Base-by-base conservation (phyloP, 2,797 vertebrate genomes). In the Enteromius trimaculatus region DNA sequence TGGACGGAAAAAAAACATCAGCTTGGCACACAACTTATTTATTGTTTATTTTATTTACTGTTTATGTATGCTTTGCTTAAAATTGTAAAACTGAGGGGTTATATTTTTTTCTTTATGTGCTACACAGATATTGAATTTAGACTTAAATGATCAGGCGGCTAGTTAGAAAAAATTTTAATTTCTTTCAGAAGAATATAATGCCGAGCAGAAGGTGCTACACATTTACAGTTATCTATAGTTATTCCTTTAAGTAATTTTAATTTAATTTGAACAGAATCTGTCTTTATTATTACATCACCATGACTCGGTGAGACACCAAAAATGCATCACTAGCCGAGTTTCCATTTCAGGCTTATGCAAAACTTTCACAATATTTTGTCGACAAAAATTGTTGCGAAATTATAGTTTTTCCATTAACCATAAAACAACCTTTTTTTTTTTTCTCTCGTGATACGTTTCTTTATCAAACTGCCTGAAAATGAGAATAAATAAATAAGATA, bases 1-100 rank as follows among this genome's bases (percentile, higher is more conserved):
- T 29, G 65, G 6, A 75, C 16, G 39, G 62, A 62, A 65, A 47
- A 68, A 83, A 55, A 78, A 29, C 55, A 71, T 71, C 62, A 78
- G 65, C 21, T 51, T 62, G 81, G 64, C 49, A 81, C 19, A 77
- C 34, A 71, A 23, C 23, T 5, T 44, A 44, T 53, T 58, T 29
- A n/a, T 16, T 11, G 31, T 37, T 51, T 23, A 49, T 58, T 1
- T n/a, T n/a, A n/a, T n/a, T n/a, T n/a, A n/a, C n/a, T 42, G 34
- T 6, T 23, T 42, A 31, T 29, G n/a, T 53, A 16, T 37, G 47
- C 47, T 53, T 66, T 42, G 31, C 4, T 68, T 68, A 34, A 39
- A n/a, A 16, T 66, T 51, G 21, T 53, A 3, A 26, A 75, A 82
- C 2, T 17, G 17, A 47, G 19, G 23, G 64, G 47, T 26, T 11